Percentiles rank a stretch among this genome's conserved stretches.
Evolutionary conservation across 2,797 vertebrate genomes (phyloP).

Genomic region (Rhabdomys pumilio): DNA sequence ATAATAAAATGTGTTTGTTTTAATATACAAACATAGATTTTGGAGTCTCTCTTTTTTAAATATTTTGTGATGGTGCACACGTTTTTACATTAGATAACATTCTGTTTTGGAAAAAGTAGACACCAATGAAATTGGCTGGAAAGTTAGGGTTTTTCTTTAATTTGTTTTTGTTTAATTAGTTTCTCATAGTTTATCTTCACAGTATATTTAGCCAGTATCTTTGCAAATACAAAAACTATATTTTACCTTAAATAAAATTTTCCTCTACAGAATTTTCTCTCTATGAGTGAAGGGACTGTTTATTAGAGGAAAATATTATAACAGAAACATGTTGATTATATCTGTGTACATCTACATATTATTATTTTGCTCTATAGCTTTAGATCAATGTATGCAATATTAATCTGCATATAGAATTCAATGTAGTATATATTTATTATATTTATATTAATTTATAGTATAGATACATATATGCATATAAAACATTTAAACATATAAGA

Average conservation of each 20-base stretch:
- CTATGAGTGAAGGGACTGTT: neutral
- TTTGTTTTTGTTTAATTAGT: neutral
- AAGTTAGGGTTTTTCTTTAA: neutral
- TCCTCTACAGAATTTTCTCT: neutral
- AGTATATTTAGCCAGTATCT: neutral
- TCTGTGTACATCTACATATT: neutral
- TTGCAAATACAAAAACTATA: neutral
- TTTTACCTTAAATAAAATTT: neutral
- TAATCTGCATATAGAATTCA: neutral
- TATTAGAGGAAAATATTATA: neutral
- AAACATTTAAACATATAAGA: neutral
- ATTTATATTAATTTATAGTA: neutral
- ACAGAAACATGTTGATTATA: neutral
- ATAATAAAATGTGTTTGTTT: neutral
- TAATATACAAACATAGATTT: neutral
- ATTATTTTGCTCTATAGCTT: neutral
- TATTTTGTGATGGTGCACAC: neutral
- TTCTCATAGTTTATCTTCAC: neutral
- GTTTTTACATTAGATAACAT: neutral
- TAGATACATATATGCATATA: rapidly evolving
- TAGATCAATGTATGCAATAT: neutral
- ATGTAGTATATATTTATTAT: neutral
- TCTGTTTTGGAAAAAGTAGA: neutral
- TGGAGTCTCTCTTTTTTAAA: neutral
- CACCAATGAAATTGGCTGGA: neutral